Conservation (phyloP, 2,888 invertebrate species). For the Diarsia dahlii region DNA sequence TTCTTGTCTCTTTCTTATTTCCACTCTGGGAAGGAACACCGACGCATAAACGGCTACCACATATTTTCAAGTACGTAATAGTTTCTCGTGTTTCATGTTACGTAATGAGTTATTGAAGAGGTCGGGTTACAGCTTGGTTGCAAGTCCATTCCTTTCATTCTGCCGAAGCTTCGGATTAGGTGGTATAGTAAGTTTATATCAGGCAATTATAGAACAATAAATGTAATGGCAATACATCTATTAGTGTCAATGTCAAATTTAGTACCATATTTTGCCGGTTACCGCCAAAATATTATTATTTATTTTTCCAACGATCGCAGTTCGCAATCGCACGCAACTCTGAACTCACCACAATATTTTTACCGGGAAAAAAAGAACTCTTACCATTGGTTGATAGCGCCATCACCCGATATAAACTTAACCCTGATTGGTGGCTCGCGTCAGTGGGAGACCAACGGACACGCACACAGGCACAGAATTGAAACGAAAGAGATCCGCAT, state of each 20-base stretch:
- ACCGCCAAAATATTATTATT: slow-evolving; percentile 10
- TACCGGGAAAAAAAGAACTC: neutral
- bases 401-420: neutral
- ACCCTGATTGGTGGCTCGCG: slow-evolving; percentile 32
- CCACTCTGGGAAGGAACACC: no score
- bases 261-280: neutral
- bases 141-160: neutral
- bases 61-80: no score
- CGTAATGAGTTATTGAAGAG: neutral
- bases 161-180: neutral
- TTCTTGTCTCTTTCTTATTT: no score
- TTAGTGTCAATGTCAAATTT: neutral
- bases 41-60: no score
- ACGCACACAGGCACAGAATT: slow-evolving; percentile 7
- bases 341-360: neutral
- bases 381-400: slow-evolving; percentile 9
- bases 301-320: neutral
- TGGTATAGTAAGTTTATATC: neutral
- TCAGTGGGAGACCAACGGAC: neutral
- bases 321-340: neutral
- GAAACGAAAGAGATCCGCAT: neutral
- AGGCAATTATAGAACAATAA: neutral
- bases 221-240: neutral
- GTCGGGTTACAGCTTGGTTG: neutral
- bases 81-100: neutral